These are phyloP conservation scores for Drosophila nr. medialis DNA, from an alignment of 2,888 invertebrate genomes.

Conservation along the genomic window DNA sequence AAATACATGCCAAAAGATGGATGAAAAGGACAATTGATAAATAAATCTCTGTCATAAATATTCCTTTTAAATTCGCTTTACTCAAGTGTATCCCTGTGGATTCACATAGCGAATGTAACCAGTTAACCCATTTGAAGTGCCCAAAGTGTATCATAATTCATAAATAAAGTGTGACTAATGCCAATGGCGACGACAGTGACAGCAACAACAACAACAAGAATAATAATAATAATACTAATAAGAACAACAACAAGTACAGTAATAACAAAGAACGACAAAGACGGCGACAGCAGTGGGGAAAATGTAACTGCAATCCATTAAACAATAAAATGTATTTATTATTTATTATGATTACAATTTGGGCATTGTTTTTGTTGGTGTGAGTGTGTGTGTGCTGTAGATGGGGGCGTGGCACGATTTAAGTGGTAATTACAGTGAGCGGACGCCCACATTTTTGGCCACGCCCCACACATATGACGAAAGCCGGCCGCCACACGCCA, in stretches of 20 bases:
- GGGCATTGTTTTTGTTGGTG: conserved; percentile 50
- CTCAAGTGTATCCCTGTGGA: background rate
- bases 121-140: conserved; percentile 46
- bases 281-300: conserved; percentile 36
- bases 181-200: conserved; percentile 51
- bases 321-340: conserved; percentile 81
- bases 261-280: conserved; percentile 10
- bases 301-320: conserved; percentile 80
- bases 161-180: conserved; percentile 82
- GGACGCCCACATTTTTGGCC: conserved; percentile 35
- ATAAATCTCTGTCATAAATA: background rate
- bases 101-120: conserved; percentile 28
- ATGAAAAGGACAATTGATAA: background rate
- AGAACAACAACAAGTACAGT: conserved; percentile 9
- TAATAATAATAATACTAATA: conserved; percentile 9
- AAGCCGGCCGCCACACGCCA: conserved; percentile 26
- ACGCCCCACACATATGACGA: conserved; percentile 55
- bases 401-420: conserved; percentile 54
- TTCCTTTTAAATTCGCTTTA: background rate
- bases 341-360: conserved; percentile 80
- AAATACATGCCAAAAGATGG: background rate
- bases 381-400: conserved; percentile 2
- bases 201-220: conserved; percentile 23
- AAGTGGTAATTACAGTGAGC: conserved; percentile 77
- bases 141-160: conserved; percentile 71